Evolutionary conservation across 2,797 vertebrate species (phyloP).

Genomic region (Sebastes vulpes): DNA sequence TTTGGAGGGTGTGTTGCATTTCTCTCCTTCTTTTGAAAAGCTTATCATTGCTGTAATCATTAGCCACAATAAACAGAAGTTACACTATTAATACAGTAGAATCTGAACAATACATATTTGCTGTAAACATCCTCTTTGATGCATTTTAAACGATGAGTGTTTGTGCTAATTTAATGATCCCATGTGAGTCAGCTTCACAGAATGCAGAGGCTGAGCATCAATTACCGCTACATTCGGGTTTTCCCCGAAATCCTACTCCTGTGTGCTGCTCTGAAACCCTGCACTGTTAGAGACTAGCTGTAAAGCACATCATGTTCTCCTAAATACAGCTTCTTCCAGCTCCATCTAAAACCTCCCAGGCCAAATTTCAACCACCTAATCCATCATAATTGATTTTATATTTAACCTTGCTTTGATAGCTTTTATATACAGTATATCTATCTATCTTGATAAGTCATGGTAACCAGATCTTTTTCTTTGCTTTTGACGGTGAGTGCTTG

Average conservation of each 20-base stretch:
- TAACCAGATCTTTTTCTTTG: background rate
- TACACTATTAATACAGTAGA: background rate
- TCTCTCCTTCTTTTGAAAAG: background rate
- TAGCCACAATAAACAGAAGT: background rate
- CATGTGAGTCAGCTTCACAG: conserved; percentile 7
- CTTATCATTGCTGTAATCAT: background rate
- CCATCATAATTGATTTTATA: background rate
- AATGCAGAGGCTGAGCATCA: conserved; percentile 15
- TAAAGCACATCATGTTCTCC: conserved; percentile 3
- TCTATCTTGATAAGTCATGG: background rate
- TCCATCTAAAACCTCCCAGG: conserved; percentile 2
- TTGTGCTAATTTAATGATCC: conserved; percentile 15
- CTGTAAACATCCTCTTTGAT: background rate
- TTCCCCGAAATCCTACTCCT: conserved; percentile 18
- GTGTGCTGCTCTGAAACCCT: background rate
- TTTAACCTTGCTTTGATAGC: background rate
- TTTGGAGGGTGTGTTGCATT: background rate
- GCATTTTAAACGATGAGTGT: conserved; percentile 1
- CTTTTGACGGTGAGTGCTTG: background rate
- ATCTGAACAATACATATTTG: background rate
- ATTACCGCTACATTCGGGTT: conserved; percentile 25
- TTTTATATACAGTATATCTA: background rate
- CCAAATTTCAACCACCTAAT: background rate
- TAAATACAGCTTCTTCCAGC: background rate
- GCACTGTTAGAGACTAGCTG: background rate